Conservation (phyloP, 1,140 invertebrate species). For the Lepidotrigona ventralis region DNA sequence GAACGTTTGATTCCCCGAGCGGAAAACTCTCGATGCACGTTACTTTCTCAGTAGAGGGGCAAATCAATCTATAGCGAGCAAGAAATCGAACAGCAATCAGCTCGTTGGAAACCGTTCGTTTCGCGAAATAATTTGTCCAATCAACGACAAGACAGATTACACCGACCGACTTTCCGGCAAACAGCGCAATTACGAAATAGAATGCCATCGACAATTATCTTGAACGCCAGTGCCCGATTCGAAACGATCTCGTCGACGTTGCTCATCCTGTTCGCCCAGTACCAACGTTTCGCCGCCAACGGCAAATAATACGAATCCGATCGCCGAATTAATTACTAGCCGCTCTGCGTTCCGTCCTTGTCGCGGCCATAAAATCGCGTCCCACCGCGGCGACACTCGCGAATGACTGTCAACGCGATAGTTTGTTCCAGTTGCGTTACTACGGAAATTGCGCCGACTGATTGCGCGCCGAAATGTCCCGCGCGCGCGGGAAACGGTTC, state of each 20-base stretch:
- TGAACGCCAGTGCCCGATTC: neutral
- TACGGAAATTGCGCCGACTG: conserved; percentile 31
- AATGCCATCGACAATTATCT: conserved; percentile 28
- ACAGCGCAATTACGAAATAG: conserved; percentile 5
- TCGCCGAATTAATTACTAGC: conserved; percentile 51
- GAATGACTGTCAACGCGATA: conserved; percentile 27
- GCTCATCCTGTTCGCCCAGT: neutral
- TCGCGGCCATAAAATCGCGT: conserved; percentile 29
- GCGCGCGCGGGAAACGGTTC: neutral
- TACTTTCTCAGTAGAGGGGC: too few species aligned
- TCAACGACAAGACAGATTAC: conserved; percentile 18
- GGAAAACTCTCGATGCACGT: too few species aligned
- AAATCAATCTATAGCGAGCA: neutral
- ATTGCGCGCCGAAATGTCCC: too few species aligned
- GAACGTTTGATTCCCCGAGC: too few species aligned
- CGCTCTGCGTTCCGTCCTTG: conserved; percentile 3
- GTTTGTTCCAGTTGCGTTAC: conserved; percentile 6
- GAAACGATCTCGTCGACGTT: neutral
- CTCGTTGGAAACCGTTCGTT: neutral
- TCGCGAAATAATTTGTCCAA: conserved; percentile 18
- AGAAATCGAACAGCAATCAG: neutral
- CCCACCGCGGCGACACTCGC: neutral
- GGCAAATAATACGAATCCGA: conserved; percentile 33
- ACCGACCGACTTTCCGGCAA: neutral
- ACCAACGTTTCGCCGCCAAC: neutral